Base-by-base conservation (phyloP, 2,888 invertebrate genomes). In the Opisthograptis luteolata region DNA sequence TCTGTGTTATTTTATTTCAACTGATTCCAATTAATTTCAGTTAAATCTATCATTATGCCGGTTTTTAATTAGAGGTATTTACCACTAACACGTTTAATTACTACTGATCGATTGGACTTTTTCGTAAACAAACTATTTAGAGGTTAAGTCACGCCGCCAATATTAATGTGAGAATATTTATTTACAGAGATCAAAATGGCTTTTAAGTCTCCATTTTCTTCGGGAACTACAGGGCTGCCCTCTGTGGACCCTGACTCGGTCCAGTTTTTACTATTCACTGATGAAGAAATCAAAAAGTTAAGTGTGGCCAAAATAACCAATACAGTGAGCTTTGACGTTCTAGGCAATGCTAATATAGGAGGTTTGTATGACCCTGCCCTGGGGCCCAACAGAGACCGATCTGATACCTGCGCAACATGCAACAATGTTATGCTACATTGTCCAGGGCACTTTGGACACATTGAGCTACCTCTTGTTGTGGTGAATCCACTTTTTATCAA, bases 381-480 rank as follows among this genome's bases (percentile, higher is more conserved):
- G 79, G 99, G 94, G 4, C 94, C 95, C 1, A 73, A 91, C 24
- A 92, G 92, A 53, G 93, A 94, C 8, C 82, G 92, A 35, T 83
- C 90, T 65, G 96, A 96, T 53, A 90, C 93, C 0, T 99, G 99
- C 79, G 87, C 87, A 2, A 98, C 98, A 4, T 99, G 99, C 73
- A 92, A 92, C 6, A 92, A 93, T 59, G 92, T 91, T 10, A 76
- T 93, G 31, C 74, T 92, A 4, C 87, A 92, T 55, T 99, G 99
- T 74, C 94, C 95, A 0, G 99, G 99, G 0, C 99, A 99, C 84
- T 95, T 97, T 81, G 99, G 99, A 0, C 97, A 98, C 75, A 98
- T 99, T 56, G 95, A 96, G 60, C 87, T 99, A 0, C 96, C 97
- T 0, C 84, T 98, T 7, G 94, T 97, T 0, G 96, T 97, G 0